Percentiles rank a stretch among this genome's conserved stretches.
These are phyloP conservation scores for Bombus picipes DNA, from an alignment of 1,140 invertebrate genomes.

Conservation along the genomic window DNA sequence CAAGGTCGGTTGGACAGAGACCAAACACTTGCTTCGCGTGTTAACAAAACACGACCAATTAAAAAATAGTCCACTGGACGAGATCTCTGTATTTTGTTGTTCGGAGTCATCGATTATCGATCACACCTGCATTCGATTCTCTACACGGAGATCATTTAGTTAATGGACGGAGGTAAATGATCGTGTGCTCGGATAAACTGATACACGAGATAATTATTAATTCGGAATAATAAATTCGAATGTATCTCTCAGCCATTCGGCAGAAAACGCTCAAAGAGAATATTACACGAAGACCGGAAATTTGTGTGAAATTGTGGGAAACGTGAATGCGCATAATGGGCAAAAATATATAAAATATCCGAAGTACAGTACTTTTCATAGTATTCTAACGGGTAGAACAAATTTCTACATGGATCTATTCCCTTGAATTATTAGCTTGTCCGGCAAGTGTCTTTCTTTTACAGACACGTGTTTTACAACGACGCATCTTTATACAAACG, in stretches of 20 bases:
- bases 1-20: conserved; percentile 1
- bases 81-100: too few species aligned
- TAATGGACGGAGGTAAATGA: background rate
- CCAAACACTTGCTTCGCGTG: conserved; percentile 27
- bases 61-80: background rate
- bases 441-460: too few species aligned
- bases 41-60: conserved; percentile 47
- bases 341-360: too few species aligned
- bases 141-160: background rate
- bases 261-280: background rate
- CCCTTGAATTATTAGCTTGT: too few species aligned
- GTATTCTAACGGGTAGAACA: too few species aligned
- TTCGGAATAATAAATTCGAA: background rate
- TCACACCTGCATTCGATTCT: background rate
- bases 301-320: too few species aligned
- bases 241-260: background rate
- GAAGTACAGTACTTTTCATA: too few species aligned
- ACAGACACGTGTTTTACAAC: too few species aligned
- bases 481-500: too few species aligned
- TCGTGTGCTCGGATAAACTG: background rate
- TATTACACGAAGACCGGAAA: too few species aligned
- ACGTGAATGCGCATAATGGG: too few species aligned
- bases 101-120: background rate
- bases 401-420: too few species aligned
- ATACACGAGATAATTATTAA: background rate